Evolutionary conservation across 2,797 vertebrate genomes (phyloP).

Genomic region (Acanthornis magna): DNA sequence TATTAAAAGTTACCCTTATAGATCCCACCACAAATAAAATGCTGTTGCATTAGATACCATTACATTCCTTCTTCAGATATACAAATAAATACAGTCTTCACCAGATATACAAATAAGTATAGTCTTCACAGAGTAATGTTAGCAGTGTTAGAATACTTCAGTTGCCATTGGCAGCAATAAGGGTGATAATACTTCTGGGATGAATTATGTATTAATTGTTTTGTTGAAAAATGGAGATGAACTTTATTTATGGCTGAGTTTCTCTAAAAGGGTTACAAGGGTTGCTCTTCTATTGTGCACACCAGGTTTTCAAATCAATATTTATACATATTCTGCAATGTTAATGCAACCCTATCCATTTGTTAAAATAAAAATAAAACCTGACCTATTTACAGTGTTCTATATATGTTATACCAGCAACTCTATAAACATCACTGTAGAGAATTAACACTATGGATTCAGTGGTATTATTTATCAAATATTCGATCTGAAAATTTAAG

Average conservation of each 20-base stretch:
- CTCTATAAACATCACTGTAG: constrained; percentile 21
- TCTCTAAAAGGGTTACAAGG: constrained; percentile 83
- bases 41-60: neutral
- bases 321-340: constrained; percentile 81
- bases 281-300: constrained; percentile 75
- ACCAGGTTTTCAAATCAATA: constrained; percentile 83
- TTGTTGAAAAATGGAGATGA: constrained; percentile 70
- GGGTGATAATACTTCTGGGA: constrained; percentile 64
- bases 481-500: neutral
- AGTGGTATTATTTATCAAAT: constrained; percentile 1
- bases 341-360: constrained; percentile 78
- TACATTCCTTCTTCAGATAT: constrained; percentile 28
- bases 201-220: constrained; percentile 82
- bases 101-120: constrained; percentile 40
- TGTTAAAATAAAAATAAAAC: constrained; percentile 81
- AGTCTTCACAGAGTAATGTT: neutral
- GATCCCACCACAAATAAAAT: constrained; percentile 72
- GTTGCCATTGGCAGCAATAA: constrained; percentile 51
- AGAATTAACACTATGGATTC: constrained; percentile 30
- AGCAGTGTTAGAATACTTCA: constrained; percentile 38
- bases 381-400: constrained; percentile 73
- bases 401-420: constrained; percentile 13
- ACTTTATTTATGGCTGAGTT: constrained; percentile 77
- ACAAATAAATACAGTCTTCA: constrained; percentile 42
- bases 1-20: constrained; percentile 68